Percentiles rank a stretch among this genome's conserved stretches.
Conservation (phyloP, 2,888 invertebrate genomes). For the Morpho helenor region DNA sequence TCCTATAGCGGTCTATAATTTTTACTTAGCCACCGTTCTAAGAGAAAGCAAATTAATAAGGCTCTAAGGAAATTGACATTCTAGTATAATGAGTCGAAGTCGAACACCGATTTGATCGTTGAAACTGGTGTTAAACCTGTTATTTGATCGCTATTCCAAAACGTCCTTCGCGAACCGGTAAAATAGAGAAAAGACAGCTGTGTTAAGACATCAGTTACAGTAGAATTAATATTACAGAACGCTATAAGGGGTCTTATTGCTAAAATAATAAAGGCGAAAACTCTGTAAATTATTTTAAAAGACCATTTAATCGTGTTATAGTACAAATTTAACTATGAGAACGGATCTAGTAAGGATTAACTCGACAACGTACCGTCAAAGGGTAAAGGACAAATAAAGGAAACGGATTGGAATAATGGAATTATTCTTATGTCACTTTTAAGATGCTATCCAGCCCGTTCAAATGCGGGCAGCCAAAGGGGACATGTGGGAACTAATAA, state of each 20-base stretch:
- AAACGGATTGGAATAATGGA: slow-evolving; percentile 36
- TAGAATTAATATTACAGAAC: too few relatives aligned
- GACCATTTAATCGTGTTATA: slow-evolving; percentile 15
- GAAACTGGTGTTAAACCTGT: slow-evolving; percentile 37
- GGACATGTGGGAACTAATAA: slow-evolving; percentile 20
- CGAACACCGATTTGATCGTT: background rate
- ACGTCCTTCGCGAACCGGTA: slow-evolving; percentile 47
- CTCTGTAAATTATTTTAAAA: slow-evolving; percentile 3
- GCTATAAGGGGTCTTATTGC: too few relatives aligned
- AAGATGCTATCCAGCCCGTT: slow-evolving; percentile 26
- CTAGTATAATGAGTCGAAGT: slow-evolving; percentile 12
- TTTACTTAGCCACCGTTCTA: slow-evolving; percentile 5
- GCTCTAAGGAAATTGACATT: slow-evolving; percentile 10
- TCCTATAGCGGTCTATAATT: slow-evolving; percentile 4
- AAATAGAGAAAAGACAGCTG: slow-evolving; percentile 47
- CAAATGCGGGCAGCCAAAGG: slow-evolving; percentile 13
- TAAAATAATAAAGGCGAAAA: slow-evolving; percentile 3
- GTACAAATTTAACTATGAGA: slow-evolving; percentile 45
- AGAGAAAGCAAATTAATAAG: slow-evolving; percentile 23
- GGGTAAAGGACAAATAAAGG: slow-evolving; percentile 34
- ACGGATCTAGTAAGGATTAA: slow-evolving; percentile 46
- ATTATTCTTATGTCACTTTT: slow-evolving; percentile 35
- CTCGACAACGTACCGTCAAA: slow-evolving; percentile 33
- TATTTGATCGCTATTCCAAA: slow-evolving; percentile 36
- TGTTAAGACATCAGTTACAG: slow-evolving; percentile 19